A percentile compares a stretch with the other conserved stretches of the same genome.
phyloP scores from a whole-genome alignment of 1,140 invertebrate genomes.

The Lasaia peninsularis region DNA sequence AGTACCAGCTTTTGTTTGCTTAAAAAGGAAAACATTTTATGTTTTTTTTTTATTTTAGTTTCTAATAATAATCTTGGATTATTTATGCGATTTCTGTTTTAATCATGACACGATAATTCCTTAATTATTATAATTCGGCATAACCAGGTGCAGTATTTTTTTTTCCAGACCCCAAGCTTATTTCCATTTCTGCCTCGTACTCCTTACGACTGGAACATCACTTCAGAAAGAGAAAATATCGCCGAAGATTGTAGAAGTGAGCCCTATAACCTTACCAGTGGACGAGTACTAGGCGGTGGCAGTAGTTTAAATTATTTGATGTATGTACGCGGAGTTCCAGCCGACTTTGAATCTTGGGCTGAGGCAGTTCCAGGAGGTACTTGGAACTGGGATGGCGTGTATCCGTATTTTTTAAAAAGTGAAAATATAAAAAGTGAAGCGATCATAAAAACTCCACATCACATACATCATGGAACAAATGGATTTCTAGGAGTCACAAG shows the following conservation, averaged over 20 bases:
- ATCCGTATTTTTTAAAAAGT: conserved; percentile 42
- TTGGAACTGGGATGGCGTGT: conserved; percentile 78
- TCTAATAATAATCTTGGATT: no score
- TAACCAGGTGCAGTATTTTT: no score
- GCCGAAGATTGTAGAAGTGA: conserved; percentile 79
- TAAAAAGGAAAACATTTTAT: no score
- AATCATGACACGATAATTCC: no score
- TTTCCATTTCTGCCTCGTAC: conserved; percentile 28
- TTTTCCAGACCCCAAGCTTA: conserved; percentile 35
- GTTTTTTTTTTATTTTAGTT: no score
- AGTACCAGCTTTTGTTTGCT: no score
- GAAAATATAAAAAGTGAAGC: conserved; percentile 28
- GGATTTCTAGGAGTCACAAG: conserved; percentile 32
- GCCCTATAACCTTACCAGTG: conserved; percentile 81
- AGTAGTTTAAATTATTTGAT: background rate
- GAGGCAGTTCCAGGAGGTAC: conserved; percentile 76
- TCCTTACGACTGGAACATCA: conserved; percentile 84
- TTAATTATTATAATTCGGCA: no score
- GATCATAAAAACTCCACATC: conserved; percentile 22
- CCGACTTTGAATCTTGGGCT: conserved; percentile 85
- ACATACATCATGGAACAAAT: conserved; percentile 30
- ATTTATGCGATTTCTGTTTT: no score
- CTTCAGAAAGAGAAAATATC: conserved; percentile 80
- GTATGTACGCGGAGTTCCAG: conserved; percentile 82
- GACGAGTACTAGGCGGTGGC: conserved; percentile 79